Evolutionary conservation across 2,113 vertebrate genomes (phyloP).

Genomic region (Paedocypris sp.): DNA sequence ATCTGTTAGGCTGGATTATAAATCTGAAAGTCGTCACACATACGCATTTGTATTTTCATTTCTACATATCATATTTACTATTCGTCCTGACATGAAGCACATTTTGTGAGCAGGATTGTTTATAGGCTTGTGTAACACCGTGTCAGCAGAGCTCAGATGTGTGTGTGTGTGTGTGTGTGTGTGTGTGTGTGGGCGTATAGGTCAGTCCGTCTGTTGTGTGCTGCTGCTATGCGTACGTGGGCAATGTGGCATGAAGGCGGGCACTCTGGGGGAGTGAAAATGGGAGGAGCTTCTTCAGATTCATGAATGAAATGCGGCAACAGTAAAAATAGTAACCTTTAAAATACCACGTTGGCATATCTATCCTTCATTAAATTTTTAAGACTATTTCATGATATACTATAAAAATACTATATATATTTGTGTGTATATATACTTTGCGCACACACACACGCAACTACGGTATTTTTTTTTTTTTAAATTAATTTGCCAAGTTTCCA

Average conservation of each 20-base stretch:
- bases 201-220: background rate
- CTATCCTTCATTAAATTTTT: no score
- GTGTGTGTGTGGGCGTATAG: background rate
- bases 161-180: constrained; percentile 6
- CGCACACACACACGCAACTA: no score
- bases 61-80: no score
- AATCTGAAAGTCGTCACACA: no score
- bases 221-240: background rate
- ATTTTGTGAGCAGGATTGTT: background rate
- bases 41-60: no score
- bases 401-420: no score
- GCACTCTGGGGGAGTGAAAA: background rate
- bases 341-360: no score
- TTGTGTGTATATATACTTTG: no score
- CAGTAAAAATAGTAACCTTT: background rate
- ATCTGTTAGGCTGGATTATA: no score
- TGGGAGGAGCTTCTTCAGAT: constrained; percentile 21
- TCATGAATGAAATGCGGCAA: constrained; percentile 31
- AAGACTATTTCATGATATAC: no score
- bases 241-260: background rate
- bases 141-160: background rate
- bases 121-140: background rate
- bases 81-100: background rate
- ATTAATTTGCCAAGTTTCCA: no score
- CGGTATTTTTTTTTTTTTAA: no score